Evolutionary conservation across 2,797 vertebrate species (phyloP).

Genomic region (Pseudochirops corinnae): DNA sequence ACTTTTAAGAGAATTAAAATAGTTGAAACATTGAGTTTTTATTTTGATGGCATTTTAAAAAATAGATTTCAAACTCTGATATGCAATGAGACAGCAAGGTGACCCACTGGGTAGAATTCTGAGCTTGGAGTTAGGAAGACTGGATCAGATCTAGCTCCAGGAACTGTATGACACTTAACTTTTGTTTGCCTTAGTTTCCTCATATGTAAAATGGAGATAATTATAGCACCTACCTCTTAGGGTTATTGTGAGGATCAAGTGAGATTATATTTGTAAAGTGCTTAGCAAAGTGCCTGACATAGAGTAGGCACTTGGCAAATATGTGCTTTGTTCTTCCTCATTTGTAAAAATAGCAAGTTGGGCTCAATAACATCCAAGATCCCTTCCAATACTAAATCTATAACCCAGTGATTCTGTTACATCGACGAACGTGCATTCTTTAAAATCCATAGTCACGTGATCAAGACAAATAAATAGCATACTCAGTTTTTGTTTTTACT

Average conservation of each 20-base stretch:
- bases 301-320: neutral
- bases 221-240: neutral
- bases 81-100: no score
- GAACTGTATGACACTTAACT: neutral
- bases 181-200: conserved; percentile 33
- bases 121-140: neutral
- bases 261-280: neutral
- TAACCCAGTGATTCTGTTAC: neutral
- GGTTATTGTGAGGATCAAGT: neutral
- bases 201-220: neutral
- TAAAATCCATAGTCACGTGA: conserved; percentile 7
- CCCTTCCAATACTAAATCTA: neutral
- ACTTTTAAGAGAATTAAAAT: neutral
- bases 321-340: neutral
- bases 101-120: neutral
- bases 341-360: neutral
- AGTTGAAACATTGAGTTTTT: neutral
- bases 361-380: neutral
- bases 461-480: conserved; percentile 10
- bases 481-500: neutral
- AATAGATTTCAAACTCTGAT: neutral
- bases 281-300: neutral
- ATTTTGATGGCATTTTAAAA: neutral
- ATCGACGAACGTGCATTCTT: neutral
- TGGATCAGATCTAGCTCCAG: neutral